Conservation (phyloP, 2,113 vertebrate species). For the human region DNA sequence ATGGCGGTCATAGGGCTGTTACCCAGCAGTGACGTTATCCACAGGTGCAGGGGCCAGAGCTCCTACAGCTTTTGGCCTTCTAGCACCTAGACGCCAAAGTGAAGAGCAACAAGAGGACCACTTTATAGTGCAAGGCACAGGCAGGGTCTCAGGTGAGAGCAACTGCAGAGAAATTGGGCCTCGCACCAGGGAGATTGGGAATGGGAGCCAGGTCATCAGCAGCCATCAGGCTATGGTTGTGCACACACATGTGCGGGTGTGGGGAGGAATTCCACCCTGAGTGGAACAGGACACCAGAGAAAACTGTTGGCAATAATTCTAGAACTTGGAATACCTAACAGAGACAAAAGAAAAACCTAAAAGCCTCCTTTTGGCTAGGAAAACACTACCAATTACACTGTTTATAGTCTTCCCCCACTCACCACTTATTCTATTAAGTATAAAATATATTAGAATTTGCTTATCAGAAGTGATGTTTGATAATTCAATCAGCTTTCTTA, state of each 20-base stretch:
- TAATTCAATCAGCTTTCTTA: background rate
- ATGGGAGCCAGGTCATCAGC: background rate
- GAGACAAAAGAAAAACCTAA: background rate
- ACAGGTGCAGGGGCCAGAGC: background rate
- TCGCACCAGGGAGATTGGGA: background rate
- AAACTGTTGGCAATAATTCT: background rate
- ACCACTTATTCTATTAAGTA: background rate
- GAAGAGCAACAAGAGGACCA: background rate
- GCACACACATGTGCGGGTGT: fast-evolving
- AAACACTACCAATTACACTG: background rate
- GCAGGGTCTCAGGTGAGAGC: background rate
- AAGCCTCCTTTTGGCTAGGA: background rate
- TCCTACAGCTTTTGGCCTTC: background rate
- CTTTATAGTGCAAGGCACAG: background rate
- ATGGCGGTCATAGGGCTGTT: background rate
- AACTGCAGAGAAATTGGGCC: background rate
- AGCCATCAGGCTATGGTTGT: background rate
- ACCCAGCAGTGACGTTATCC: background rate
- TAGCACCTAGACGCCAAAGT: background rate
- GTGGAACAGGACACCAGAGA: background rate
- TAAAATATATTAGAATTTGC: background rate
- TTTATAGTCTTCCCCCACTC: background rate
- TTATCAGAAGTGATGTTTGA: background rate
- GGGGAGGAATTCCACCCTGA: no score
- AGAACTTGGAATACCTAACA: background rate